phyloP scores from a whole-genome alignment of 2,888 invertebrate species.

The Metacarcinus magister region DNA sequence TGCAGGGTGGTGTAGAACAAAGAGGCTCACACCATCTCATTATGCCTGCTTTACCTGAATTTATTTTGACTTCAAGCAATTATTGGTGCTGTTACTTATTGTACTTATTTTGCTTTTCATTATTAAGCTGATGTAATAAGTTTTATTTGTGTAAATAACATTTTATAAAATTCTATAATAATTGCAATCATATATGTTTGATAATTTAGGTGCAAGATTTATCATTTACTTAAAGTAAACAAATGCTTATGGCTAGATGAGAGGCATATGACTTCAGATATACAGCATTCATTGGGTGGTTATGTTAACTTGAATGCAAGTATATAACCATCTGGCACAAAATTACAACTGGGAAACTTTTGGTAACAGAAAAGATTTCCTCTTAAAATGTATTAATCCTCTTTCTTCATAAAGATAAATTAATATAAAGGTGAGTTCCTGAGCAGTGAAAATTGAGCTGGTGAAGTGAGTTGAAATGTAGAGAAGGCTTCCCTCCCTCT shows the following conservation, averaged over 20 bases:
- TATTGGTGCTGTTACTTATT: constrained; percentile 20
- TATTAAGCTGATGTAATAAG: constrained; percentile 46
- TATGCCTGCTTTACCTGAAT: not conserved
- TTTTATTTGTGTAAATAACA: constrained; percentile 50
- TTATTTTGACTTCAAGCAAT: not conserved
- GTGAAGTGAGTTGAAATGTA: constrained; percentile 38
- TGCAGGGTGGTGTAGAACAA: not conserved
- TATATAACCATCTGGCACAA: constrained; percentile 10
- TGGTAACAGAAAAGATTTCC: constrained; percentile 31
- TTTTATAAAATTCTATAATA: constrained; percentile 6
- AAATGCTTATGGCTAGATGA: not conserved
- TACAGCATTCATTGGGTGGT: not conserved
- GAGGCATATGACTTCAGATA: not conserved
- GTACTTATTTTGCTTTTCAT: not conserved
- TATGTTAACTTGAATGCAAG: not conserved
- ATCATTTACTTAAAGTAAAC: not conserved
- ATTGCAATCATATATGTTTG: not conserved
- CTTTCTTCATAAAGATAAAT: not conserved
- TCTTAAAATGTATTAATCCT: not conserved
- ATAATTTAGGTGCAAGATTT: not conserved
- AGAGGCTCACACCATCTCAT: constrained; percentile 18
- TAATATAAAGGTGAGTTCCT: constrained; percentile 62
- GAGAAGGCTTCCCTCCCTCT: constrained; percentile 1
- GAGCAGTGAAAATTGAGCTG: constrained; percentile 69
- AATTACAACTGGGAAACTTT: not conserved